Evolutionary conservation across 2,113 vertebrate genomes (phyloP).

Genomic region (Urocolius indicus): DNA sequence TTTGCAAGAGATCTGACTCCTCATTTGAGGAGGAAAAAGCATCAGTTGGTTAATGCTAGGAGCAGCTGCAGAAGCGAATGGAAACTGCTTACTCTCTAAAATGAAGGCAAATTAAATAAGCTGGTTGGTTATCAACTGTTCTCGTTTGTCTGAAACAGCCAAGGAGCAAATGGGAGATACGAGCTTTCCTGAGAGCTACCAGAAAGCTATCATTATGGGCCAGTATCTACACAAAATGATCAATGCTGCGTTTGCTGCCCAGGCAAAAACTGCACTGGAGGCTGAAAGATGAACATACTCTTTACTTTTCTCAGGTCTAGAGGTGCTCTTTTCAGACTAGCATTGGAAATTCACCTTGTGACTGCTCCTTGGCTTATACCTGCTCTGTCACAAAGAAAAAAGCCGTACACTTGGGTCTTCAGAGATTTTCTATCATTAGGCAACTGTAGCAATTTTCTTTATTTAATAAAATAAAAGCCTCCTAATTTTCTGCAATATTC

Average conservation of each 20-base stretch:
- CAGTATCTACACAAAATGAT: neutral
- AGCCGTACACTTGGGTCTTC: neutral
- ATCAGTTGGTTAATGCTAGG: neutral
- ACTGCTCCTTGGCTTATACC: neutral
- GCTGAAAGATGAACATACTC: neutral
- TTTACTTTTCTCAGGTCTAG: neutral
- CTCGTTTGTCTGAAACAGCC: conserved; percentile 1
- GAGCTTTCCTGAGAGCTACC: neutral
- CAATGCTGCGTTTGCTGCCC: neutral
- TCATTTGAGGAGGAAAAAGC: neutral
- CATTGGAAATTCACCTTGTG: neutral
- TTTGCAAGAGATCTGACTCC: neutral
- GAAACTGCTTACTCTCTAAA: conserved; percentile 30
- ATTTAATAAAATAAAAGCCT: neutral
- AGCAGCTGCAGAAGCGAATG: conserved; percentile 8
- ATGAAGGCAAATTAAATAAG: neutral
- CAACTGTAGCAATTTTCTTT: neutral
- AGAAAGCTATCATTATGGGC: neutral
- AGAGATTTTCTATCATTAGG: neutral
- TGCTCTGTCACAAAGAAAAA: neutral
- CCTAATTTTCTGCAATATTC: neutral
- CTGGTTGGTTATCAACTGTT: neutral
- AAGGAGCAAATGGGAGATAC: neutral
- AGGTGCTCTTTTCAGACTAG: neutral
- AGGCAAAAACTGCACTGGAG: neutral